Conservation (phyloP, 2,113 vertebrate genomes). For the Chamaetylas fuelleborni region DNA sequence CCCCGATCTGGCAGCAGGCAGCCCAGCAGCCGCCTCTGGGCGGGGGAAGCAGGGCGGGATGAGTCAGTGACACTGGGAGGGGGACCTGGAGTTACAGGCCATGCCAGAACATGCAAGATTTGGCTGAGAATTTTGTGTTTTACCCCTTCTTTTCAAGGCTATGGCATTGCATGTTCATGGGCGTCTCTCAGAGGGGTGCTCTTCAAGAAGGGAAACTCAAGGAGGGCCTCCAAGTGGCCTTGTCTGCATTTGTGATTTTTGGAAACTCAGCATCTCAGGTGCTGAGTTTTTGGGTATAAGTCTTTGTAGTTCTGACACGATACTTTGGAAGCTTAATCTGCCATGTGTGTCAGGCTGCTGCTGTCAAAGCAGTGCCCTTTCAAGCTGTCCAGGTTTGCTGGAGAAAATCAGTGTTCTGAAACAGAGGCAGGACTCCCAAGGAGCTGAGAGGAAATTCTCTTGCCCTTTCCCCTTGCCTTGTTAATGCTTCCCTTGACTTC, state of each 20-base stretch:
- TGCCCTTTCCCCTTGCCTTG: background rate
- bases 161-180: fast-evolving
- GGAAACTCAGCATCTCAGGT: background rate
- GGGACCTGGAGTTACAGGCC: background rate
- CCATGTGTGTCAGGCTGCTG: background rate
- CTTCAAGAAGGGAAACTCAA: background rate
- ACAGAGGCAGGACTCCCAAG: background rate
- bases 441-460: background rate
- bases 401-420: fast-evolving
- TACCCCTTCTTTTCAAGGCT: background rate
- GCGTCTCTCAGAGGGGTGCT: background rate
- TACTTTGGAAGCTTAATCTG: background rate
- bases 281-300: background rate
- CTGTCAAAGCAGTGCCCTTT: background rate
- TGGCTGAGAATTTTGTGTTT: background rate
- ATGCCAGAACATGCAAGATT: fast-evolving
- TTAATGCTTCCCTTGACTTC: slow-evolving; percentile 2
- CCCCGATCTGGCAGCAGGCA: background rate
- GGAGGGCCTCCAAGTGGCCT: background rate
- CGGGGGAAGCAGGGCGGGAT: background rate
- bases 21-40: background rate
- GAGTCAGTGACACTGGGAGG: background rate
- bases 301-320: background rate
- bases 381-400: fast-evolving
- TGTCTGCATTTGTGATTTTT: background rate